These are phyloP conservation scores for Harpalus rubripes DNA, from an alignment of 2,888 invertebrate genomes.

Conservation along the genomic window DNA sequence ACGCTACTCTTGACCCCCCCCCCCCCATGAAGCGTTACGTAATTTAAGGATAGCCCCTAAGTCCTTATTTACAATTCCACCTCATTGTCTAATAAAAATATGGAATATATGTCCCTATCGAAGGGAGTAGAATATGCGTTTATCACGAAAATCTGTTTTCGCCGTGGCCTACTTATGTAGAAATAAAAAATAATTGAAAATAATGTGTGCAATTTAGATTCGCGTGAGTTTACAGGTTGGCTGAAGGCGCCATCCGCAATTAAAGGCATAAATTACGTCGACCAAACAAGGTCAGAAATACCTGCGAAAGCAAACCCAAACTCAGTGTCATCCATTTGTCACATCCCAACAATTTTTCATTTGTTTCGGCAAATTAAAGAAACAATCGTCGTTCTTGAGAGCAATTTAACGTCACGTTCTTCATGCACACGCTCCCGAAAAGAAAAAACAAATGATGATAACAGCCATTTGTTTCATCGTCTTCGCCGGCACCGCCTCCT, in stretches of 20 bases:
- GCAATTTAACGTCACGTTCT: slow-evolving; percentile 66
- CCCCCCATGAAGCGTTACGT: no score
- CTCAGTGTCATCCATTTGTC: slow-evolving; percentile 1
- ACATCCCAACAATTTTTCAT: slow-evolving; percentile 43
- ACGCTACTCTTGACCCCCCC: no score
- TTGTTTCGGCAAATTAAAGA: slow-evolving; percentile 62
- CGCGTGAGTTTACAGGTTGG: slow-evolving; percentile 23
- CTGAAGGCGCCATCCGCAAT: slow-evolving; percentile 50
- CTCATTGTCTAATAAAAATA: no score
- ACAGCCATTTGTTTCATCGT: slow-evolving; percentile 64
- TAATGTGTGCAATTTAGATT: slow-evolving; percentile 38
- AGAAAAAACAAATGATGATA: slow-evolving; percentile 66
- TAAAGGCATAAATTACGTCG: slow-evolving; percentile 43
- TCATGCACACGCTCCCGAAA: slow-evolving; percentile 55
- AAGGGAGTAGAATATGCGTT: neutral
- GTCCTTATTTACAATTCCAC: no score
- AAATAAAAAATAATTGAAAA: slow-evolving; percentile 47
- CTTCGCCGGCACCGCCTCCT: slow-evolving; percentile 23
- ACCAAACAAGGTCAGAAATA: slow-evolving; percentile 51
- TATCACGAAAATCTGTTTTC: neutral
- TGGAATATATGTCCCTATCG: neutral
- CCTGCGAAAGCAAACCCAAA: slow-evolving; percentile 24
- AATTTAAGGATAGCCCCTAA: no score
- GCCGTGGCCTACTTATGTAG: slow-evolving; percentile 10
- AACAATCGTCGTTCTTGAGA: slow-evolving; percentile 57